phyloP scores from a whole-genome alignment of 1,140 invertebrate genomes.

The Drosophila pachea region DNA sequence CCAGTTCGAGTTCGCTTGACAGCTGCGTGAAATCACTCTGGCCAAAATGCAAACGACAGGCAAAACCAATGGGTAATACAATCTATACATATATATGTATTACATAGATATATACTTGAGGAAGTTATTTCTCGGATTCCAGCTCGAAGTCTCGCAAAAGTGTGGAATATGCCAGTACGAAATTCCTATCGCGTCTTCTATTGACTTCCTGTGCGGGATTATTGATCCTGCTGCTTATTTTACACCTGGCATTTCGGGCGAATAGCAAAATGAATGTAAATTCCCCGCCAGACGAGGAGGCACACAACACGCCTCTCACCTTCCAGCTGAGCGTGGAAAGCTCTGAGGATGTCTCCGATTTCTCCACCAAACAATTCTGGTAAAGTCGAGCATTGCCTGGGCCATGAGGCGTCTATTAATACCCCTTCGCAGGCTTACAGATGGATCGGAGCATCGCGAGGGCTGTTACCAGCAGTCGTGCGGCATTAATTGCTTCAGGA shows the following conservation, averaged over 20 bases:
- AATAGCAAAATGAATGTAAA: background rate
- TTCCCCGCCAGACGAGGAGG: background rate
- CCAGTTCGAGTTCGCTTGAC: slow-evolving; percentile 7
- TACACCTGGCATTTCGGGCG: slow-evolving; percentile 27
- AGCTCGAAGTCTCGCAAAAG: background rate
- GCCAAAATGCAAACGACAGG: slow-evolving; percentile 13
- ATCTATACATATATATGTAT: background rate
- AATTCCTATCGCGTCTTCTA: slow-evolving; percentile 44
- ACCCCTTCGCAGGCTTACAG: slow-evolving; percentile 12
- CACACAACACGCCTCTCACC: background rate
- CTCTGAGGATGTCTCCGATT: background rate
- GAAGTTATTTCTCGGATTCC: background rate
- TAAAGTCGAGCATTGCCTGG: background rate
- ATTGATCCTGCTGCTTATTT: slow-evolving; percentile 30
- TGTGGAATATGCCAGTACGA: slow-evolving; percentile 16
- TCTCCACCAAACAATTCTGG: slow-evolving; percentile 11
- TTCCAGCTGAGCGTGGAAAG: background rate
- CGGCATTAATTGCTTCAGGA: slow-evolving; percentile 25
- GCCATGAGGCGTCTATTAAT: background rate
- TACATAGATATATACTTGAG: background rate
- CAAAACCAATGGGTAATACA: background rate
- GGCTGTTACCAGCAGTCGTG: slow-evolving; percentile 34
- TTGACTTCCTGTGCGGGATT: slow-evolving; percentile 37
- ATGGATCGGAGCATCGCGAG: background rate
- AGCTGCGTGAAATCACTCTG: slow-evolving; percentile 1